Evolutionary conservation across 2,113 vertebrate species (phyloP), one percentile per base, ranked within the genome.

Genomic region (Hippoglossus stenolepis): DNA sequence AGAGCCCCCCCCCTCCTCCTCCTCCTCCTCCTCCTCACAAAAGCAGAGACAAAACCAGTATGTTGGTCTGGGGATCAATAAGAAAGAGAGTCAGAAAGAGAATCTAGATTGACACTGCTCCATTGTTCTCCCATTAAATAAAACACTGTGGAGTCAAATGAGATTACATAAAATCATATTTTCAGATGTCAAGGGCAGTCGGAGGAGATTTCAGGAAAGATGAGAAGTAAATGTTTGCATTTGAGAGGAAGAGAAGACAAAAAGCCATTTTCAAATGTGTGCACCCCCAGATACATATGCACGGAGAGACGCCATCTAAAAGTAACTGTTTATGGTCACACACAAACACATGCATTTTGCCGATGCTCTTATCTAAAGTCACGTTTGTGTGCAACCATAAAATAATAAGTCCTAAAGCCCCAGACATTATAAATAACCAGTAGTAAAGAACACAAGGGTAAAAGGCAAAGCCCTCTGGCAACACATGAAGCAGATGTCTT

Each of bases 401-500:
- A 78, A 66, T 20, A 73, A 49, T 9, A 79, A 70, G 31, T 65
- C 47, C 43, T 23, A 24, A 1, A 75, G 65, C 12, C 15, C 28
- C 0, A 31, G 2, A 38, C 38, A 69, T 56, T 58, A 60, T 70
- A 65, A 72, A 71, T 77, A 74, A 70, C 12, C 0, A 84, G 69
- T 40, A 84, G 72, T 63, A 43, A 70, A 59, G 63, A 84, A 67
- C 65, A 62, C 28, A 68, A 56, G 63, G 57, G 61, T 73, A 67
- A 82, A 53, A 56, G 73, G 45, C 59, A 63, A 23, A 69, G 70
- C 17, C 5, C 14, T 57, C 49, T 75, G 75, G 80, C 61, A 73
- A 24, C 40, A 2, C 31, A 89, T 83, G 53, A 84, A 69, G 74
- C 51, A n/a, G 28, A 65, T 76, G 56, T 23, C 67, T 78, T n/a